Evolutionary conservation across 64 coral and sea anemone species (phyloP).

Genomic region (Hydrozoanthus tunicans): DNA sequence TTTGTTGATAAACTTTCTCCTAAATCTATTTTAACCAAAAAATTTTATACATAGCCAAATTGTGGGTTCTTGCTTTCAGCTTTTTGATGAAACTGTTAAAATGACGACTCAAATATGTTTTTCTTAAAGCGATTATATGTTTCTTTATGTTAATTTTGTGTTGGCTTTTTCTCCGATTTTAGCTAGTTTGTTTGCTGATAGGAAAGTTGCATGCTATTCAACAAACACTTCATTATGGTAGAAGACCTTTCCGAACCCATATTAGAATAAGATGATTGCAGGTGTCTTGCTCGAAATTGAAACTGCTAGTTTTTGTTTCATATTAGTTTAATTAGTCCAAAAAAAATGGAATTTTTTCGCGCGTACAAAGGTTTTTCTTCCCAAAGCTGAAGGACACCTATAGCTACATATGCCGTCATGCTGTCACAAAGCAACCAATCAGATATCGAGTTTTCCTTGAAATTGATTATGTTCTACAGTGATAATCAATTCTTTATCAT

Average conservation of each 20-base stretch:
- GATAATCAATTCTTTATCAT: constrained; percentile 25
- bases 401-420: not conserved
- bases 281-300: not conserved
- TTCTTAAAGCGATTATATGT: not conserved
- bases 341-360: too few species aligned
- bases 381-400: not conserved
- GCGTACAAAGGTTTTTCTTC: not conserved
- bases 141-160: not conserved
- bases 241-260: not conserved
- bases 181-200: not conserved
- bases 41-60: too few species aligned
- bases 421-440: not conserved
- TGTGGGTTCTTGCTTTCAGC: too few species aligned
- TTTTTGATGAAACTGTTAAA: too few species aligned
- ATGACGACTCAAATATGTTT: too few species aligned
- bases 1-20: not conserved
- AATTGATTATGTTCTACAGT: constrained; percentile 8
- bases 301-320: too few species aligned
- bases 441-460: not conserved
- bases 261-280: not conserved
- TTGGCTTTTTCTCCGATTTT: not conserved
- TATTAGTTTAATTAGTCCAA: too few species aligned
- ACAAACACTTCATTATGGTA: not conserved
- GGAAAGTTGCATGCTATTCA: not conserved
- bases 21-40: not conserved